These are phyloP conservation scores for Gambusia affinis DNA, from an alignment of 2,113 vertebrate genomes.

Conservation along the genomic window DNA sequence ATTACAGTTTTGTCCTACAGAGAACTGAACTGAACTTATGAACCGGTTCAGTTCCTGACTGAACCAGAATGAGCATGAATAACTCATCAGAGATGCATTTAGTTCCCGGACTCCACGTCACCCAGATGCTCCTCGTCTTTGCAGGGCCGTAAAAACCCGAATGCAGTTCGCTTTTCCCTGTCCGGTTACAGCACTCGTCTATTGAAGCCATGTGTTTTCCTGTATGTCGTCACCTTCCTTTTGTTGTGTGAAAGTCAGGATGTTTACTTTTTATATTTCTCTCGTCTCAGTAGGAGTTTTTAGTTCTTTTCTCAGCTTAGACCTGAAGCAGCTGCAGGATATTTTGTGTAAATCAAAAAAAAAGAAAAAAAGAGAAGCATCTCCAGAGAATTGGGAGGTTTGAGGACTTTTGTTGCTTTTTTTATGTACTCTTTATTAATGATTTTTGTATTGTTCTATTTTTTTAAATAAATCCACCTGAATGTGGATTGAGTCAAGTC, in stretches of 20 bases:
- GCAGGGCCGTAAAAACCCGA: slow-evolving; percentile 23
- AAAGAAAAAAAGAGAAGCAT: slow-evolving; percentile 20
- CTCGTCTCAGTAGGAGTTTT: slow-evolving; percentile 70
- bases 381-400: slow-evolving; percentile 42
- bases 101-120: not conserved
- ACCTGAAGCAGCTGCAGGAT: slow-evolving; percentile 39
- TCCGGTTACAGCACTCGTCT: slow-evolving; percentile 79
- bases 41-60: not conserved
- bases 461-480: slow-evolving; percentile 37
- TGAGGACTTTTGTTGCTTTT: slow-evolving; percentile 45
- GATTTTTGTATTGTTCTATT: not conserved
- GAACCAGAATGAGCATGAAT: not conserved
- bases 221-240: slow-evolving; percentile 64
- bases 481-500: slow-evolving; percentile 49
- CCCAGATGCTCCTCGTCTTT: slow-evolving; percentile 37
- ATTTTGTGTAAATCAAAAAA: slow-evolving; percentile 40
- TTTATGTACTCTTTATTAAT: slow-evolving; percentile 47
- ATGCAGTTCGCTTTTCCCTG: slow-evolving; percentile 45
- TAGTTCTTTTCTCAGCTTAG: slow-evolving; percentile 45
- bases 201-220: slow-evolving; percentile 78
- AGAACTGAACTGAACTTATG: not conserved
- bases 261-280: slow-evolving; percentile 83
- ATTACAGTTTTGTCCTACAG: not conserved
- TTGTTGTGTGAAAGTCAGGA: slow-evolving; percentile 82
- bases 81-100: not conserved